phyloP scores from a whole-genome alignment of 2,797 vertebrate species.

The Sebastes matsubarae region DNA sequence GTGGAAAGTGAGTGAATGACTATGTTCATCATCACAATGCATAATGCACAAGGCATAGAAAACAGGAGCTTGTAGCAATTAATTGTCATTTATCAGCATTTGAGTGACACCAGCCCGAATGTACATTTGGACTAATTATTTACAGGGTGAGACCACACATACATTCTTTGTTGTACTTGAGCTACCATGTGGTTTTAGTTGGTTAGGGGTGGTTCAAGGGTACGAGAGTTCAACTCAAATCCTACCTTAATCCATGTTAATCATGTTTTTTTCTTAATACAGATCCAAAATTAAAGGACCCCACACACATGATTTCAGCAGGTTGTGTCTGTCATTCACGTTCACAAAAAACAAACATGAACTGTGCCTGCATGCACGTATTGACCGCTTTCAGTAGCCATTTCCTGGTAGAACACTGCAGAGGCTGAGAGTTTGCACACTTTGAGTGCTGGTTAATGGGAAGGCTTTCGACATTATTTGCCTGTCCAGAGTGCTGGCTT shows the following conservation, averaged over 20 bases:
- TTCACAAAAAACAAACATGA: slow-evolving; percentile 4
- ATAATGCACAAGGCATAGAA: not conserved
- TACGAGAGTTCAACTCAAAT: slow-evolving; percentile 1
- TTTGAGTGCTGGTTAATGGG: slow-evolving; percentile 33
- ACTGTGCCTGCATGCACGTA: not conserved
- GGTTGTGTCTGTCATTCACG: not conserved
- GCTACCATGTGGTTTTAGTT: not conserved
- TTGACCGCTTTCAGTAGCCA: slow-evolving; percentile 5
- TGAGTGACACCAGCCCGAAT: not conserved
- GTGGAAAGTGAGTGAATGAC: not conserved
- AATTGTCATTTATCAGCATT: not conserved
- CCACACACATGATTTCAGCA: not conserved
- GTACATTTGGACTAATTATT: not conserved
- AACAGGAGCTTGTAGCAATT: not conserved
- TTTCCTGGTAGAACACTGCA: slow-evolving; percentile 15
- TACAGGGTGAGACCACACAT: not conserved
- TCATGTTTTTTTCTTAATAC: not conserved
- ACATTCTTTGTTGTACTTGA: not conserved
- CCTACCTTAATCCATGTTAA: slow-evolving; percentile 1
- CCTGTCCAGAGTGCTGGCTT: slow-evolving; percentile 22
- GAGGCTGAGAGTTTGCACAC: not conserved
- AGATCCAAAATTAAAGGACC: not conserved
- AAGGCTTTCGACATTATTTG: slow-evolving; percentile 21
- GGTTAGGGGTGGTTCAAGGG: not conserved
- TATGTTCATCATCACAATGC: not conserved